Base-by-base conservation (phyloP, 2,797 vertebrate species). In the Tapera naevia region DNA sequence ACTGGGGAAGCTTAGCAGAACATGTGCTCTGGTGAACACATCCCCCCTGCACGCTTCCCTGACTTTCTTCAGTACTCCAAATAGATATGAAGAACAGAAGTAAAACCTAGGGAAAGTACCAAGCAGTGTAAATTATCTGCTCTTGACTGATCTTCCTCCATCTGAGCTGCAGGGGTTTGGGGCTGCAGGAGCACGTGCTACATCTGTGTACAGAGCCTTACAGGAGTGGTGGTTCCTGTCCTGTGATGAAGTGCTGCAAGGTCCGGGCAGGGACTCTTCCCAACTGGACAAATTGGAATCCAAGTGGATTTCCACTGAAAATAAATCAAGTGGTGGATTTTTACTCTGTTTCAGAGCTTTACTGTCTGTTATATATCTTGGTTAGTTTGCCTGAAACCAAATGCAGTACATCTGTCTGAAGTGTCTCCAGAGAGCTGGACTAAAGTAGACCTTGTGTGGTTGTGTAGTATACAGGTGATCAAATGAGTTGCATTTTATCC, bases 341-440 rank as follows among this genome's bases (percentile, higher is more conserved):
- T 17, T 64, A 32, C 9, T 66, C 46, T 43, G 32, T 73, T 56
- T 81, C 45, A 71, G 39, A 81, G 23, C 25, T 67, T 93, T 88
- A 37, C 73, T 84, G 23, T 41, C 15, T 73, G 0, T 60, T 80
- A 48, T 69, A 39, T 80, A 23, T 46, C 43, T 41, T 21, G 9
- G 13, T 75, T 82, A 50, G 48, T 53, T 66, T 87, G 21, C 11
- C 3, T 69, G 24, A 69, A 91, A 41, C 18, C 46, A 43, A 12
- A 61, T 28, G 58, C 45, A 4, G 27, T 53, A 32, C 0, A 0
- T 62, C 54, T 46, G 0, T 0, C 37, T 33, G 39, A 86, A 65
- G 22, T 39, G 15, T 56, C 39, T 74, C 45, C 74, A n/a, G 54
- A 92, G 78, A 71, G n/a, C 35, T 67, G 45, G 33, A 64, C 57